Conservation (phyloP, 2,888 invertebrate species). For the Leucoma salicis region DNA sequence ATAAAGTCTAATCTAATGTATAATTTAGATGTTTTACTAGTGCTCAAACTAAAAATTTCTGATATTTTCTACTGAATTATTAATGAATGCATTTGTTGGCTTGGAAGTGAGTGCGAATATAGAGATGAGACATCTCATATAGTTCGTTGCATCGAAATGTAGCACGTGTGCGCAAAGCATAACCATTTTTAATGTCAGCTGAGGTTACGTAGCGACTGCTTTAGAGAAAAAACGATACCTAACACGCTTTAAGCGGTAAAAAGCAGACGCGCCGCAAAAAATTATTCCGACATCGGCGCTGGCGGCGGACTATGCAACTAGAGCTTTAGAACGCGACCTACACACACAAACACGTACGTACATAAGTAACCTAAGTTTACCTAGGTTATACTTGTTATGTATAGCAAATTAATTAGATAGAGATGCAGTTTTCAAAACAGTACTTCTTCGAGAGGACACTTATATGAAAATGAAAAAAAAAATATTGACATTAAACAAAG, state of each 20-base stretch:
- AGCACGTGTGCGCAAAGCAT: constrained; percentile 59
- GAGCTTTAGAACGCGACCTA: constrained; percentile 26
- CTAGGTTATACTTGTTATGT: constrained; percentile 21
- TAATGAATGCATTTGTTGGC: no score
- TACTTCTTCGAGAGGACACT: no score
- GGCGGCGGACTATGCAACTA: constrained; percentile 21
- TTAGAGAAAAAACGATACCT: constrained; percentile 61
- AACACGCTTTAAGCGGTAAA: constrained; percentile 59
- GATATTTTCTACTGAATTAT: no score
- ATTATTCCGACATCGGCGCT: constrained; percentile 50
- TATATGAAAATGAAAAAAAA: no score
- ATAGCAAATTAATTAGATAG: background rate
- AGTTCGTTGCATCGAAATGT: constrained; percentile 36
- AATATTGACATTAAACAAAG: no score
- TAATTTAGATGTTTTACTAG: no score
- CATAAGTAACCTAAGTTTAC: constrained; percentile 13
- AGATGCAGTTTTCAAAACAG: no score
- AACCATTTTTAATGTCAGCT: constrained; percentile 69
- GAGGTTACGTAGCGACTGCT: constrained; percentile 70
- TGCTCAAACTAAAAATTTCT: no score
- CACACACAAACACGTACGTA: constrained; percentile 19
- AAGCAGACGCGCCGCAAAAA: constrained; percentile 70
- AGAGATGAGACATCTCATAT: constrained; percentile 23
- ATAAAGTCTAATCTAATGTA: no score
- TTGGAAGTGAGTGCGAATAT: background rate